Evolutionary conservation across 2,113 vertebrate genomes (phyloP).

Genomic region (Phylloscopus trochilus): DNA sequence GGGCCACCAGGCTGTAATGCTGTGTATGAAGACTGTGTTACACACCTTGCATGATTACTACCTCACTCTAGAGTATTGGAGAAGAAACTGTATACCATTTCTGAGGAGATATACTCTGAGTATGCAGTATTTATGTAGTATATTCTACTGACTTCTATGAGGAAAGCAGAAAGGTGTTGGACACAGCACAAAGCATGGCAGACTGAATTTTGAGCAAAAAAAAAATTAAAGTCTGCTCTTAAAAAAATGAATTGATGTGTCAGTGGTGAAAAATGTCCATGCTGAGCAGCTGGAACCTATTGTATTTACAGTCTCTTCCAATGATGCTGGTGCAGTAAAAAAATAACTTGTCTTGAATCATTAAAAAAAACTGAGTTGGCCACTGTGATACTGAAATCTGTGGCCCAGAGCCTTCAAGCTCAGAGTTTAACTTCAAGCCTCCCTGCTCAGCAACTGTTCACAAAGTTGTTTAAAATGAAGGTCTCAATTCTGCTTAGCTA

Average conservation of each 20-base stretch:
- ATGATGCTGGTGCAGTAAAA: neutral
- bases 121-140: neutral
- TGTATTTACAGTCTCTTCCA: neutral
- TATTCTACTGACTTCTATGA: neutral
- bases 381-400: neutral
- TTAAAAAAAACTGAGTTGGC: neutral
- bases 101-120: neutral
- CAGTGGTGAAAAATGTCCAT: neutral
- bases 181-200: neutral
- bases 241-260: neutral
- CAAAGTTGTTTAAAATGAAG: constrained; percentile 22
- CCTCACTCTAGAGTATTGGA: neutral
- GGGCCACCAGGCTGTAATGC: neutral
- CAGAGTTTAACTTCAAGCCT: neutral
- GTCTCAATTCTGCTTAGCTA: constrained; percentile 3
- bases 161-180: neutral
- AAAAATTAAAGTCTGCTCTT: neutral
- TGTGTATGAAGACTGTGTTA: neutral
- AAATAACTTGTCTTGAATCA: neutral
- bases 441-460: neutral
- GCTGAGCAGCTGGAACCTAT: neutral
- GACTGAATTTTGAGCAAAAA: neutral
- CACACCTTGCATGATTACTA: neutral
- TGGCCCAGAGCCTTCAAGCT: neutral
- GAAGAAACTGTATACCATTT: neutral